Evolutionary conservation across 2,888 invertebrate genomes (phyloP).

Genomic region (Acleris literana): DNA sequence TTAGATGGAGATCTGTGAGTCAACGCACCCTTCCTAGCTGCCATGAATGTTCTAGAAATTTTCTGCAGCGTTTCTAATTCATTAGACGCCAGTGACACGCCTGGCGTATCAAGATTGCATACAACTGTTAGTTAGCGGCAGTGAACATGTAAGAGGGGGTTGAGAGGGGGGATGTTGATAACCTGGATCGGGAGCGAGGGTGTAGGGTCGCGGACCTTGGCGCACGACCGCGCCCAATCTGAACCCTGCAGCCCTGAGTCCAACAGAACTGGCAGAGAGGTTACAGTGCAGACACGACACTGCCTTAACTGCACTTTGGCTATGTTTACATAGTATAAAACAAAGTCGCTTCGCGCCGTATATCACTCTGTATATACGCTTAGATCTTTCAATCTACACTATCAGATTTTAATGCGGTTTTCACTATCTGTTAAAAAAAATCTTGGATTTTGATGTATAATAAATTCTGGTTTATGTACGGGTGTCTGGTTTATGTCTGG

Average conservation of each 20-base stretch:
- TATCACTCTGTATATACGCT: too few relatives aligned
- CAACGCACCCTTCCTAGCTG: constrained; percentile 70
- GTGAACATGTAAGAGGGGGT: constrained; percentile 42
- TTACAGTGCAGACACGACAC: constrained; percentile 41
- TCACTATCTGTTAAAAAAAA: too few relatives aligned
- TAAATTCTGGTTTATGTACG: too few relatives aligned
- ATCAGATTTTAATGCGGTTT: too few relatives aligned
- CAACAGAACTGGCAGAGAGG: constrained; percentile 43
- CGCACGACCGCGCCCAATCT: constrained; percentile 72
- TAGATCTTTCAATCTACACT: too few relatives aligned
- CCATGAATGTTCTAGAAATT: constrained; percentile 76
- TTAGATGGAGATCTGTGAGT: constrained; percentile 51
- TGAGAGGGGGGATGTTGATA: constrained; percentile 71
- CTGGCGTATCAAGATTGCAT: too few relatives aligned
- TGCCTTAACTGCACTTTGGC: constrained; percentile 5
- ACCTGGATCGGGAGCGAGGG: constrained; percentile 80
- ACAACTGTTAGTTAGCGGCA: constrained; percentile 37
- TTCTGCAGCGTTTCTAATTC: constrained; percentile 66
- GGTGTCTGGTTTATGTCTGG: too few relatives aligned
- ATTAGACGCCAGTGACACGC: constrained; percentile 46
- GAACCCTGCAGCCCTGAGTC: constrained; percentile 54
- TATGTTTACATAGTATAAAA: too few relatives aligned
- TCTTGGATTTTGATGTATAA: too few relatives aligned
- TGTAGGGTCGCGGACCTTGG: constrained; percentile 76
- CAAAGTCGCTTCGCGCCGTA: too few relatives aligned